Evolutionary conservation across 37 sponge, comb jelly and placozoan genomes (phyloP).

Genomic region (Ianthella basta): DNA sequence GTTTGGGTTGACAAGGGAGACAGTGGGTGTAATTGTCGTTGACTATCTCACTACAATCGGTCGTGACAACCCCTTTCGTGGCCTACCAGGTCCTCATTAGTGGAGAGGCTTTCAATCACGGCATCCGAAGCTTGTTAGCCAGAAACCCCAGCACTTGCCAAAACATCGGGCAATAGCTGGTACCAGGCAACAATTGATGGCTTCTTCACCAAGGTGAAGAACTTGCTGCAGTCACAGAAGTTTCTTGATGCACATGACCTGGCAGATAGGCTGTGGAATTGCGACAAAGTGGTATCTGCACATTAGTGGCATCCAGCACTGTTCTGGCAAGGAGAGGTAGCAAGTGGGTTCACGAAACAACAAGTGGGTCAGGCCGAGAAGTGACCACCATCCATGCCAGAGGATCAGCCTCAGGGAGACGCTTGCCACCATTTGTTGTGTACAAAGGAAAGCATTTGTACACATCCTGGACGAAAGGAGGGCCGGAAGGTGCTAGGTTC

Average conservation of each 20-base stretch:
- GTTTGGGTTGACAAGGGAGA: too few relatives aligned
- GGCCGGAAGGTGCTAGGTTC: constrained; percentile 43
- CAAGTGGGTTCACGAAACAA: constrained; percentile 54
- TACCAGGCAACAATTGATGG: too few relatives aligned
- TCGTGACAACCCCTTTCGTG: too few relatives aligned
- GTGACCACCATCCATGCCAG: constrained; percentile 51
- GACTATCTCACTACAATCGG: too few relatives aligned
- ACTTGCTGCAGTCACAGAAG: too few relatives aligned
- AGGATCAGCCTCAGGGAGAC: constrained; percentile 46
- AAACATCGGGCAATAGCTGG: neutral
- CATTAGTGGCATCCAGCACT: constrained; percentile 27
- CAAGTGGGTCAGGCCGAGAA: constrained; percentile 58
- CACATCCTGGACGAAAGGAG: constrained; percentile 34
- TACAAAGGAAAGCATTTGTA: constrained; percentile 71
- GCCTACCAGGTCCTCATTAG: neutral
- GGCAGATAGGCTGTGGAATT: constrained; percentile 41
- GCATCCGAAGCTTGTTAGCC: neutral
- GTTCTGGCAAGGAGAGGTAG: constrained; percentile 40
- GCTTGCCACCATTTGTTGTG: constrained; percentile 58
- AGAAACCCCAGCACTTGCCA: constrained; percentile 13
- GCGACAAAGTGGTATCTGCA: constrained; percentile 67
- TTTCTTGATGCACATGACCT: too few relatives aligned
- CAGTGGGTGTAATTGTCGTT: too few relatives aligned
- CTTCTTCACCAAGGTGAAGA: too few relatives aligned
- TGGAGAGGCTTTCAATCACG: constrained; percentile 9